Evolutionary conservation across 2,888 invertebrate species (phyloP).

Genomic region (Dexiosoma caninum): DNA sequence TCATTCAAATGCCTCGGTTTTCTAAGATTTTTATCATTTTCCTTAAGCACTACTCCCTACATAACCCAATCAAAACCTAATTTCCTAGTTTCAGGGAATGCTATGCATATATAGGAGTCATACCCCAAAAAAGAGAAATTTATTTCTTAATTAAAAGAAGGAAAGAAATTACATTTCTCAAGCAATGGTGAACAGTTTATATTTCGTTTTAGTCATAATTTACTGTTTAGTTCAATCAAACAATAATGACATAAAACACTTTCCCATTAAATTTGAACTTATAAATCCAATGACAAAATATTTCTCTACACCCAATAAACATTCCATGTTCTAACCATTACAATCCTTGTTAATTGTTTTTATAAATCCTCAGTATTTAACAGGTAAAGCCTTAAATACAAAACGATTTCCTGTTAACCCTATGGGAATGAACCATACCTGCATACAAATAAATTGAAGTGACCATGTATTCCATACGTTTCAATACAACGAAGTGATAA

Average conservation of each 20-base stretch:
- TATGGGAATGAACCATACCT: conserved; percentile 28
- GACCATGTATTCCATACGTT: conserved; percentile 40
- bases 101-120: no score
- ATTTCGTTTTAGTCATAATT: not conserved
- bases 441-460: conserved; percentile 22
- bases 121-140: no score
- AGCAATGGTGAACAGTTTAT: no score
- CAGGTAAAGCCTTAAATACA: conserved; percentile 24
- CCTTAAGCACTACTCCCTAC: no score
- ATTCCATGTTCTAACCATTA: not conserved
- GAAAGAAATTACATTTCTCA: no score
- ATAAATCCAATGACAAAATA: not conserved
- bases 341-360: not conserved
- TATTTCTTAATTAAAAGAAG: no score
- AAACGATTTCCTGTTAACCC: conserved; percentile 36
- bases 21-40: no score
- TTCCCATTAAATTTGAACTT: not conserved
- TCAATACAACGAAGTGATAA: conserved; percentile 24
- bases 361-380: conserved; percentile 34
- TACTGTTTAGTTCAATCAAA: not conserved
- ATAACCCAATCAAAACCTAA: no score
- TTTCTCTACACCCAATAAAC: not conserved
- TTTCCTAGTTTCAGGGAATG: no score
- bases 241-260: not conserved
- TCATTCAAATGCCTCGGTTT: no score